Conservation (phyloP, 2,888 invertebrate species). For the Leuctra nigra region DNA sequence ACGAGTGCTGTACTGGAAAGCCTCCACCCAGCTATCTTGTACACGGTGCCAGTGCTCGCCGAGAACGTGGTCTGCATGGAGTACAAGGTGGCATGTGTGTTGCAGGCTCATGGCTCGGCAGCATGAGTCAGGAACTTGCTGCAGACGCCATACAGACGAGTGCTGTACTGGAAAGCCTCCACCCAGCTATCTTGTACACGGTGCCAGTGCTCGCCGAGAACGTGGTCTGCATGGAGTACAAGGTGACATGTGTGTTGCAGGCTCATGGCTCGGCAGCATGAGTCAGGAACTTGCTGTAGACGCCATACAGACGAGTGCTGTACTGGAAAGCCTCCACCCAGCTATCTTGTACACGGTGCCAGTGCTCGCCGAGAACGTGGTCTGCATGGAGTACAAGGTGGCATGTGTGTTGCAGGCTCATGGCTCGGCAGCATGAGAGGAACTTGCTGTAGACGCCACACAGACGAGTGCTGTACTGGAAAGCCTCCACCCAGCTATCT, state of each 20-base stretch:
- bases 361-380: constrained; percentile 50
- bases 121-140: no score
- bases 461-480: constrained; percentile 40
- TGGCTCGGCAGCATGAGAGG: no score
- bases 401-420: no score
- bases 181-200: constrained; percentile 50
- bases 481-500: constrained; percentile 50
- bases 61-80: constrained; percentile 53
- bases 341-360: constrained; percentile 49
- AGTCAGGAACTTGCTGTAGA: no score
- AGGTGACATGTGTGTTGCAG: no score
- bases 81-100: no score
- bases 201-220: constrained; percentile 53
- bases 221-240: no score
- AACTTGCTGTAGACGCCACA: constrained; percentile 21
- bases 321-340: constrained; percentile 49
- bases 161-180: constrained; percentile 46
- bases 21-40: constrained; percentile 49
- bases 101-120: no score
- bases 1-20: constrained; percentile 43
- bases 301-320: constrained; percentile 35
- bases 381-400: no score
- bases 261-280: no score
- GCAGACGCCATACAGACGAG: constrained; percentile 30
- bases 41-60: constrained; percentile 50